phyloP scores from a whole-genome alignment of 2,113 vertebrate species.

The Upupa epops region DNA sequence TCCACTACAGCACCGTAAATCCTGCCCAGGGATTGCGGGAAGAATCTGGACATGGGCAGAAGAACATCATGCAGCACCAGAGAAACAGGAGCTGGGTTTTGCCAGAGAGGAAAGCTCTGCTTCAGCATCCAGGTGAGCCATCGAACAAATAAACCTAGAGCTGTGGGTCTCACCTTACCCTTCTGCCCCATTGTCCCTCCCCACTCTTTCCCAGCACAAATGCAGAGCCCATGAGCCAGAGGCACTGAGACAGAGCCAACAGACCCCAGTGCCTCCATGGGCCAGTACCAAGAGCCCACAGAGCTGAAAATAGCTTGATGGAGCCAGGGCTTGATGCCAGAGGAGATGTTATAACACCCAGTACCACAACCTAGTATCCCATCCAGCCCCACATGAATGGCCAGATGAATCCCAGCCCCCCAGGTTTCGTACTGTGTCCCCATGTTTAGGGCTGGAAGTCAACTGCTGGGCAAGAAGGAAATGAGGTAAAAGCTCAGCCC shows the following conservation, averaged over 20 bases:
- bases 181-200: not conserved
- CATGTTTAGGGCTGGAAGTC: not conserved
- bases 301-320: not conserved
- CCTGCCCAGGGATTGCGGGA: accelerated
- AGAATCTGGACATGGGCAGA: accelerated
- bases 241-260: not conserved
- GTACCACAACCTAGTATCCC: not conserved
- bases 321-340: not conserved
- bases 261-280: not conserved
- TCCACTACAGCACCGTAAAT: accelerated
- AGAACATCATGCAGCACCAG: not conserved
- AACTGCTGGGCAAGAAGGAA: not conserved
- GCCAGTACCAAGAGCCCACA: not conserved
- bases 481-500: not conserved
- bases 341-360: not conserved
- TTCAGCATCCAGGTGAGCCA: not conserved
- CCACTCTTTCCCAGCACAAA: accelerated
- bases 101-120: not conserved
- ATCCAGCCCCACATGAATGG: accelerated
- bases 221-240: accelerated
- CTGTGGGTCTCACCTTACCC: not conserved
- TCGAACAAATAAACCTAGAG: accelerated
- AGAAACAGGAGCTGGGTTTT: not conserved
- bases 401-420: not conserved
- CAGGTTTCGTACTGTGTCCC: accelerated